Percentiles rank a stretch among this genome's conserved stretches.
Conservation (phyloP, 2,888 invertebrate species). For the Aspidiotus rigidus region DNA sequence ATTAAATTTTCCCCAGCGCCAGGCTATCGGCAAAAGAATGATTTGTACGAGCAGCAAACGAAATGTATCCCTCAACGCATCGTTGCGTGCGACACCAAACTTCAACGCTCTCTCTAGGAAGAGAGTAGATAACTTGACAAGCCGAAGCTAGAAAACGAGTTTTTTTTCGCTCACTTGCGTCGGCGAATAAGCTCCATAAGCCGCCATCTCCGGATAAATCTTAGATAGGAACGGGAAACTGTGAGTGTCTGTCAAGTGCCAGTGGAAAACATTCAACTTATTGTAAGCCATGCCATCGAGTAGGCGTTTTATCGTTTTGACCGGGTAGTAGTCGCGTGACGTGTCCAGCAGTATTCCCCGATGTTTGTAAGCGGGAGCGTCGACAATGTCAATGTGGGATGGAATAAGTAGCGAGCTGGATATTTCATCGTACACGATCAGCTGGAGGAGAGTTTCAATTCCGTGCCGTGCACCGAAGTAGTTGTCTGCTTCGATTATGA, state of each 20-base stretch:
- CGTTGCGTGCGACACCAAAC: no score
- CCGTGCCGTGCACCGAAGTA: slow-evolving; percentile 67
- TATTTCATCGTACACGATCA: slow-evolving; percentile 59
- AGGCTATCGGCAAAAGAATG: no score
- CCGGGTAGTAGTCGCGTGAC: slow-evolving; percentile 71
- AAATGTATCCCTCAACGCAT: no score
- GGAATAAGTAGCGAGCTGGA: slow-evolving; percentile 53
- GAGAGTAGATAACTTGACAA: no score
- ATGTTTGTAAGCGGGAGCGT: slow-evolving; percentile 77
- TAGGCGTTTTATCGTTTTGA: slow-evolving; percentile 62
- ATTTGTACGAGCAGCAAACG: no score
- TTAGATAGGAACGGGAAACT: slow-evolving; percentile 81
- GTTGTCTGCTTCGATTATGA: slow-evolving; percentile 49
- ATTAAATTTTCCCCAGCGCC: no score
- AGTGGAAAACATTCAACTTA: slow-evolving; percentile 88
- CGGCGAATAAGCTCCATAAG: slow-evolving; percentile 69
- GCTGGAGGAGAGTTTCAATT: slow-evolving; percentile 64
- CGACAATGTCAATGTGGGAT: slow-evolving; percentile 54
- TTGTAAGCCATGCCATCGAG: slow-evolving; percentile 83
- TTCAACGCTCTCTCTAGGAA: no score
- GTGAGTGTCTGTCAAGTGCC: slow-evolving; percentile 89
- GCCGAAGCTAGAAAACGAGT: no score
- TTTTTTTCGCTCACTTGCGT: slow-evolving; percentile 48
- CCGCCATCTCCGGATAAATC: slow-evolving; percentile 60
- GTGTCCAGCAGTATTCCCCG: slow-evolving; percentile 85